Base-by-base conservation (phyloP, 2,113 vertebrate genomes). In the Jacana jacana region DNA sequence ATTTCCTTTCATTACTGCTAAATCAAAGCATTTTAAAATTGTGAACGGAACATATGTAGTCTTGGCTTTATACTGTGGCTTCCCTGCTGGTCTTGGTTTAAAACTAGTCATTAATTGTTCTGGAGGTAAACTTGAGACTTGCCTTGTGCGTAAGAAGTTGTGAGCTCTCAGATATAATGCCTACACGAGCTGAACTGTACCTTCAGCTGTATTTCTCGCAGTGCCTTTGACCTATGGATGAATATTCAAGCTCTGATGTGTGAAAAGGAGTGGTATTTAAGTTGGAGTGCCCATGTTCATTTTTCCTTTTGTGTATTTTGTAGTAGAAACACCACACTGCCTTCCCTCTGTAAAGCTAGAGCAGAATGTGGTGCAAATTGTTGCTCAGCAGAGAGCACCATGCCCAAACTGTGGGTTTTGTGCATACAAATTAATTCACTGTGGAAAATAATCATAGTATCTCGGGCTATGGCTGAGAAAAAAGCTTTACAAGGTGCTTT, bases 1-100 rank as follows among this genome's bases (percentile, higher is more conserved):
- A 84, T 89, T 84, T 92, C 78, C 65, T 96, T 93, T 96, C 83
- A 85, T 94, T 94, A 88, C 76, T 64, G 72, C 3, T 3, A 87
- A 95, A 95, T 89, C 78, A 95, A 95, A 94, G 86, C 90, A 16
- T 65, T 95, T 95, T 39, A 57, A 81, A 91, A 85, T 79, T 81
- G 65, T 7, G 1, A 15, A 33, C 27, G 57, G 86, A 86, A 49
- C 86, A 54, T 61, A 7, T 40, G 73, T 22, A 87, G 33, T 27
- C 52, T 65, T 65, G 60, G 31, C 16, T 61, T 93, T 84, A 23
- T 89, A 44, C 57, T 91, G 57, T 69, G 68, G 71, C 30, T 83
- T 70, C 35, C 15, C 6, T 86, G 80, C 82, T 86, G 58, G 46
- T 58, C 35, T 88, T 37, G 58, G n/a, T 94, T 89, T 81, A 28